Percentiles rank a stretch among this genome's conserved stretches.
phyloP scores from a whole-genome alignment of 2,113 vertebrate species.

The Laticauda colubrina region DNA sequence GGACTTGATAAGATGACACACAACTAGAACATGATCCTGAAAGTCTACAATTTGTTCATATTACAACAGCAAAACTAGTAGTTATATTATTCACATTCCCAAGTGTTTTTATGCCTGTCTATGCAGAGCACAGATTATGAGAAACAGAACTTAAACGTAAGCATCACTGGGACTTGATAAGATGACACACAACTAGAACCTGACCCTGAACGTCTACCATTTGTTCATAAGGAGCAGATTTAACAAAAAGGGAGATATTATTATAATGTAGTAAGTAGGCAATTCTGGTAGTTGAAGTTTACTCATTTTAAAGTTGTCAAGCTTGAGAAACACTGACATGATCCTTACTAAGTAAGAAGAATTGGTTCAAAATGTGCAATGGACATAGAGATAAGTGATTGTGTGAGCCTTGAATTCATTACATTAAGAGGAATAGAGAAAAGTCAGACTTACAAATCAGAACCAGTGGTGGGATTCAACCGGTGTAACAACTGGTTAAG shows the following conservation, averaged over 20 bases:
- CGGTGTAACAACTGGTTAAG: too few relatives aligned
- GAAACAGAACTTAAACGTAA: not conserved
- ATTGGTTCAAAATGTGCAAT: not conserved
- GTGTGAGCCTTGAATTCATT: not conserved
- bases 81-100: not conserved
- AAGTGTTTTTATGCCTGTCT: not conserved
- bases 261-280: not conserved
- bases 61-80: too few relatives aligned
- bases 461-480: too few relatives aligned
- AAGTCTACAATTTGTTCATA: not conserved
- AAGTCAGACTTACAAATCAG: not conserved
- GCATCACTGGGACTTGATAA: not conserved
- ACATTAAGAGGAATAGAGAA: not conserved
- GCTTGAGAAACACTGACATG: not conserved
- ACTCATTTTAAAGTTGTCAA: not conserved
- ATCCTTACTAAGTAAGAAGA: not conserved
- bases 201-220: not conserved
- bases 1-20: not conserved
- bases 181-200: not conserved
- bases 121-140: not conserved
- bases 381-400: not conserved
- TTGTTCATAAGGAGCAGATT: not conserved
- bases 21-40: not conserved
- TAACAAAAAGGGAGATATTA: not conserved
- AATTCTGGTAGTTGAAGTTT: not conserved